A percentile compares a stretch with the other conserved stretches of the same genome.
phyloP scores from a whole-genome alignment of 2,797 vertebrate genomes.

The Leucoraja ocellata region DNA sequence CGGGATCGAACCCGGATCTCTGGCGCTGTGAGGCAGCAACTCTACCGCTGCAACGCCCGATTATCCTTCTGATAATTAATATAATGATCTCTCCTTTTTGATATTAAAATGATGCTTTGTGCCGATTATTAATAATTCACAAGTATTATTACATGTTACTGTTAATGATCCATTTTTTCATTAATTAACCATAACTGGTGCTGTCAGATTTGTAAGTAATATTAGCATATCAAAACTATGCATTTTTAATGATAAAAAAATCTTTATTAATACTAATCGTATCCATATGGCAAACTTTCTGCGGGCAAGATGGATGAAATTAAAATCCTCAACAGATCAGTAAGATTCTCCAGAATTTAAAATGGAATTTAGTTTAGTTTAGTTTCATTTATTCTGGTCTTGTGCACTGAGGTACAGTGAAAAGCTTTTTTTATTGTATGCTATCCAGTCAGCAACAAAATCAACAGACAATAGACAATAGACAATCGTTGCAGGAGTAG shows the following conservation, averaged over 20 bases:
- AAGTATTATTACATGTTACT: constrained; percentile 28
- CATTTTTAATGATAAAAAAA: constrained; percentile 28
- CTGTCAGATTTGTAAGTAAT: constrained; percentile 35
- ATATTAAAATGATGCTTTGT: constrained; percentile 10
- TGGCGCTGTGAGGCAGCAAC: no score
- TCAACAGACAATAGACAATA: no score
- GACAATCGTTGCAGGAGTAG: no score
- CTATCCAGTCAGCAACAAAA: no score
- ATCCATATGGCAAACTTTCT: not conserved
- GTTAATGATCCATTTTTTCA: constrained; percentile 33
- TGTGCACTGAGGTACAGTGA: no score
- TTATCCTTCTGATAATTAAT: not conserved
- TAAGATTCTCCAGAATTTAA: not conserved
- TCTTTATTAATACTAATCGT: constrained; percentile 31
- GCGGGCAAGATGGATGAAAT: not conserved
- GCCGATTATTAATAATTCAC: constrained; percentile 29
- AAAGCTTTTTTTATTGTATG: no score
- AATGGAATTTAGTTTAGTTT: not conserved
- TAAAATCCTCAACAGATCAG: constrained; percentile 16
- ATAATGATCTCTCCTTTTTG: not conserved
- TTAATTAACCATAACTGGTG: constrained; percentile 31
- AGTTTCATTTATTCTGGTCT: no score
- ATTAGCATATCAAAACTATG: constrained; percentile 33
- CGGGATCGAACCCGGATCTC: no score
- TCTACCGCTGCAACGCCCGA: no score